phyloP scores from a whole-genome alignment of 1,140 invertebrate genomes.

The Drosophila orena region DNA sequence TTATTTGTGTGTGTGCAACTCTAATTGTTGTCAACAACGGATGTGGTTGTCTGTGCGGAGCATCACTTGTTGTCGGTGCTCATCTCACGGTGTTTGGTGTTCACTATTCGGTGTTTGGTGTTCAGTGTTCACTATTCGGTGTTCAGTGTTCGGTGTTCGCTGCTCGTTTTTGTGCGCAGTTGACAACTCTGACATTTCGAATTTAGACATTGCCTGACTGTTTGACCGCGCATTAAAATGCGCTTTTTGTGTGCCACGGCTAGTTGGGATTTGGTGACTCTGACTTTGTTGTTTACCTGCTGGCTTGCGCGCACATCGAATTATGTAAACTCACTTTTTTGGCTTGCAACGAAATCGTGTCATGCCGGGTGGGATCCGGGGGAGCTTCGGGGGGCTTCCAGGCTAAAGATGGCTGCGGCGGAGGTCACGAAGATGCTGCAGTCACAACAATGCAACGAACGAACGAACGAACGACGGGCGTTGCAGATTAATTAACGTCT shows the following conservation, averaged over 20 bases:
- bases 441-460: slow-evolving; percentile 51
- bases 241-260: slow-evolving; percentile 72
- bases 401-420: background rate
- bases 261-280: slow-evolving; percentile 44
- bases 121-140: slow-evolving; percentile 8
- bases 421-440: slow-evolving; percentile 62
- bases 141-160: slow-evolving; percentile 9
- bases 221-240: slow-evolving; percentile 57
- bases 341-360: slow-evolving; percentile 51
- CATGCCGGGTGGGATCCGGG: slow-evolving; percentile 22
- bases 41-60: slow-evolving; percentile 37
- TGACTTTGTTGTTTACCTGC: slow-evolving; percentile 3
- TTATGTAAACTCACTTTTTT: slow-evolving; percentile 53
- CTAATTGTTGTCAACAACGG: slow-evolving; percentile 63
- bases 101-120: slow-evolving; percentile 10
- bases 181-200: slow-evolving; percentile 80
- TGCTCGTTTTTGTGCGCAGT: slow-evolving; percentile 38
- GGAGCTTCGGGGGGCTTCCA: background rate
- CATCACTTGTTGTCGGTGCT: background rate
- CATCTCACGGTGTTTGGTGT: background rate
- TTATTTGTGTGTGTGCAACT: slow-evolving; percentile 62
- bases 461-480: no score
- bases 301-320: slow-evolving; percentile 14
- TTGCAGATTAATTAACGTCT: slow-evolving; percentile 79
- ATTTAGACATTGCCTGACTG: slow-evolving; percentile 70